phyloP scores from a whole-genome alignment of 2,888 invertebrate genomes.

The Ophraella communa region DNA sequence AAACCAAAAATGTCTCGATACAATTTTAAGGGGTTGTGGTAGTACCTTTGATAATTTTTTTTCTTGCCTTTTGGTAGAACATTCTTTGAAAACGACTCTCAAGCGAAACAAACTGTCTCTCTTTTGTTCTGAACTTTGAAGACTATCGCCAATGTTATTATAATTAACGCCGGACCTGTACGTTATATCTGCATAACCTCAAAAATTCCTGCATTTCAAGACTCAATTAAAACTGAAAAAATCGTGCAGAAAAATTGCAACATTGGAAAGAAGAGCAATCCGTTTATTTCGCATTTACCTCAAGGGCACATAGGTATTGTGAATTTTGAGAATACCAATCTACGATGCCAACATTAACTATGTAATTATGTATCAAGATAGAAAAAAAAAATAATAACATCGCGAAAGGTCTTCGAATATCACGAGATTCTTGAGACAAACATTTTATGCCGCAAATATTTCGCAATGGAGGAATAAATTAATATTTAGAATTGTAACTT shows the following conservation, averaged over 20 bases:
- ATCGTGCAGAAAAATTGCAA: conserved; percentile 24
- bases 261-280: conserved; percentile 20
- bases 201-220: conserved; percentile 26
- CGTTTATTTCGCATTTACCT: conserved; percentile 23
- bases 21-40: no score
- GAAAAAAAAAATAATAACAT: conserved; percentile 3
- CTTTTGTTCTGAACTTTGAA: background rate
- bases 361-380: conserved; percentile 20
- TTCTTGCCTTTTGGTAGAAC: no score
- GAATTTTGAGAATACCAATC: conserved; percentile 18
- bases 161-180: conserved; percentile 7
- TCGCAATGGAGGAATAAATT: background rate
- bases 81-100: no score
- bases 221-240: conserved; percentile 26
- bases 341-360: conserved; percentile 15
- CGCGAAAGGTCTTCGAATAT: conserved; percentile 10
- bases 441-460: background rate
- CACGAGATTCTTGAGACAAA: conserved; percentile 2
- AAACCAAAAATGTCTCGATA: no score
- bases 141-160: background rate
- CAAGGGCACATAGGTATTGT: conserved; percentile 22
- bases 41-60: no score
- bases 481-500: background rate
- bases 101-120: no score
- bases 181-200: conserved; percentile 14